Percentiles rank a stretch among this genome's conserved stretches.
Evolutionary conservation across 2,888 invertebrate species (phyloP).

Genomic region (Hermaeophaga mercurialis): DNA sequence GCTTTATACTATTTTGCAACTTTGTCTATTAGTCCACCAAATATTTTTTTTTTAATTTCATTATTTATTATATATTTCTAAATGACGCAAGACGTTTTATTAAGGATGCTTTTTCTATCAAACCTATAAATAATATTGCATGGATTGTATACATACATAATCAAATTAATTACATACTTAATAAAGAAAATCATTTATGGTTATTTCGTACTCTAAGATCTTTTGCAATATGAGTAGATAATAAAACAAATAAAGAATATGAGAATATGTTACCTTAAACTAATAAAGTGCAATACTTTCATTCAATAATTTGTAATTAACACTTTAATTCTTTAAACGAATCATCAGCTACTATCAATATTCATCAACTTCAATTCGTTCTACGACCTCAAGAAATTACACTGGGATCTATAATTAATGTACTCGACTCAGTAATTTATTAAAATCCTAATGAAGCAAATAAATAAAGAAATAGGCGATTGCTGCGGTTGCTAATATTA

Average conservation of each 20-base stretch:
- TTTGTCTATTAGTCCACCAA: too few species aligned
- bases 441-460: constrained; percentile 25
- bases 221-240: neutral
- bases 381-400: constrained; percentile 13
- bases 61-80: too few species aligned
- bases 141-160: too few species aligned
- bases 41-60: too few species aligned
- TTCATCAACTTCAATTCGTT: constrained; percentile 26
- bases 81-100: too few species aligned
- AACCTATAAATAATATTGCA: too few species aligned
- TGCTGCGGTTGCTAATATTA: constrained; percentile 26
- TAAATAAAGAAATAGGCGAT: constrained; percentile 22
- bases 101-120: too few species aligned
- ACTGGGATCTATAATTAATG: constrained; percentile 23
- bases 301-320: constrained; percentile 3
- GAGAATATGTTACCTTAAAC: neutral
- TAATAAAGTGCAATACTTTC: constrained; percentile 5
- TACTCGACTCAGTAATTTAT: constrained; percentile 29
- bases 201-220: too few species aligned
- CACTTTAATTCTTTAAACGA: constrained; percentile 1
- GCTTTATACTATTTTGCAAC: too few species aligned
- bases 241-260: neutral
- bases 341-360: constrained; percentile 15
- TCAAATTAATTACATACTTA: too few species aligned
- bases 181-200: too few species aligned